These are phyloP conservation scores for Actinia tenebrosa DNA, from an alignment of 64 coral and sea anemone genomes.

Conservation along the genomic window DNA sequence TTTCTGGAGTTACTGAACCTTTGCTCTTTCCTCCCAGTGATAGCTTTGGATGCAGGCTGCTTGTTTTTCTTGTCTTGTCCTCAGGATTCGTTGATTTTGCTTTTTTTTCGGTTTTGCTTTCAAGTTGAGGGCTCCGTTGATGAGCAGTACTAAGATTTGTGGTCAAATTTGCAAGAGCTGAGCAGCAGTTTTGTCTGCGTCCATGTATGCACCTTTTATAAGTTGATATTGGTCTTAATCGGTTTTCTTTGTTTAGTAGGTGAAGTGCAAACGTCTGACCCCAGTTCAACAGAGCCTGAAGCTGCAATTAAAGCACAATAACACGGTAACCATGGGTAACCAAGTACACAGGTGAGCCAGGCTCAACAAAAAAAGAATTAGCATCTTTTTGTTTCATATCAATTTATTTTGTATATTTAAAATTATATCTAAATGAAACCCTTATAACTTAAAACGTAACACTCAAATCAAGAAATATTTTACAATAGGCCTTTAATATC, in stretches of 20 bases:
- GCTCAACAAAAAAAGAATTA: no score
- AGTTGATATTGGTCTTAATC: slow-evolving; percentile 46
- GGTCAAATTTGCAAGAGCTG: not conserved
- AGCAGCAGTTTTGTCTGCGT: slow-evolving; percentile 58
- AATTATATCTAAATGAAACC: no score
- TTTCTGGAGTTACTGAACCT: slow-evolving; percentile 13
- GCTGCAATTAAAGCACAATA: slow-evolving; percentile 1
- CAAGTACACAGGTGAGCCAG: no score
- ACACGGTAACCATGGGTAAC: not conserved
- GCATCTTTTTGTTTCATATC: no score
- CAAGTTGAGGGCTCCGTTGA: not conserved
- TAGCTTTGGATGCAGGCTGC: not conserved
- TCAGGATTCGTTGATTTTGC: not conserved
- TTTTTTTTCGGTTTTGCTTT: not conserved
- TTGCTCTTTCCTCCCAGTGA: not conserved
- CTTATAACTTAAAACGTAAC: no score
- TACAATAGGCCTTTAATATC: no score
- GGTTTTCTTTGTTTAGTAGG: slow-evolving; percentile 85
- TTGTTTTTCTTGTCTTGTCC: not conserved
- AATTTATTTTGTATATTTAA: no score
- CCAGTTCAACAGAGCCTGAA: slow-evolving; percentile 66
- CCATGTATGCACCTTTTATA: slow-evolving; percentile 88
- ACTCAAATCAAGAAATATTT: no score
- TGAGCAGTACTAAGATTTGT: not conserved
- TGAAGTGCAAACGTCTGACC: slow-evolving; percentile 86